A percentile compares a stretch with the other conserved stretches of the same genome.
Evolutionary conservation across 2,113 vertebrate genomes (phyloP).

Genomic region (Spheniscus mendiculus): DNA sequence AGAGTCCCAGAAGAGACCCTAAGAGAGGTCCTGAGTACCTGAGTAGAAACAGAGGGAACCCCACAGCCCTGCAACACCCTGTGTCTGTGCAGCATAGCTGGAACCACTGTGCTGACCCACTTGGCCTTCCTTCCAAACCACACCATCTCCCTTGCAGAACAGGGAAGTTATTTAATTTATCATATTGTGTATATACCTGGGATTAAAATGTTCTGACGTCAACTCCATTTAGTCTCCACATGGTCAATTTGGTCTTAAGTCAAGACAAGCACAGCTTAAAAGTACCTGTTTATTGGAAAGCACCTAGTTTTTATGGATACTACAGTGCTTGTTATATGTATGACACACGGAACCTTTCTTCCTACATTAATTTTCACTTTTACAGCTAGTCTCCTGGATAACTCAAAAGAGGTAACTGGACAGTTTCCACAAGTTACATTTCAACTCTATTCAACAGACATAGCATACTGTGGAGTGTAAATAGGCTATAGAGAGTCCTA

Average conservation of each 20-base stretch:
- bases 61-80: neutral
- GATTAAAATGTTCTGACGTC: neutral
- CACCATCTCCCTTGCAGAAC: accelerated
- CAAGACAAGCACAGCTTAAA: neutral
- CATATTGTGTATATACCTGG: no score
- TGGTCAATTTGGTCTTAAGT: neutral
- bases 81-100: neutral
- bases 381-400: neutral
- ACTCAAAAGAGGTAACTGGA: neutral
- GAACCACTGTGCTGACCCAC: neutral
- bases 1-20: neutral
- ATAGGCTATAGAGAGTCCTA: neutral
- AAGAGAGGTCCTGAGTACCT: no score
- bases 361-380: neutral
- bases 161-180: neutral
- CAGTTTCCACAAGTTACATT: neutral
- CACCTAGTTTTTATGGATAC: neutral
- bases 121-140: neutral
- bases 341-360: neutral
- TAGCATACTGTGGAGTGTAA: neutral
- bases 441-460: neutral
- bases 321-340: neutral
- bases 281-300: neutral
- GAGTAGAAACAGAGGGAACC: neutral
- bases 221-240: neutral